phyloP scores from a whole-genome alignment of 2,797 vertebrate species.

The Falco biarmicus region DNA sequence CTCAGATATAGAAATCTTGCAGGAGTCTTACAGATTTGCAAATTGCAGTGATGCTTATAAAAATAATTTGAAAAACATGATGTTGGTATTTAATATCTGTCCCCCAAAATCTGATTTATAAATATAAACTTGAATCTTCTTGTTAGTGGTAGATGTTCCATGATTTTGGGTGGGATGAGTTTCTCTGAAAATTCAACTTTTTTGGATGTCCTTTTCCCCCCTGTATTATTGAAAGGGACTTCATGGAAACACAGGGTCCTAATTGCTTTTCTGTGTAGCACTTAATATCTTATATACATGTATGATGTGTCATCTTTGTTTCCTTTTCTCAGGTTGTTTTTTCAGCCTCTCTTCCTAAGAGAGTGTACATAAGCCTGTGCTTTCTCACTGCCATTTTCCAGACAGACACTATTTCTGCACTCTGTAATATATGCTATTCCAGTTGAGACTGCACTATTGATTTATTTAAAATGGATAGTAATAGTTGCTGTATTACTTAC shows the following conservation, averaged over 20 bases:
- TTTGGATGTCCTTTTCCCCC: background rate
- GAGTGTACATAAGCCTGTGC: background rate
- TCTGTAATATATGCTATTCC: background rate
- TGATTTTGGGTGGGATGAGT: background rate
- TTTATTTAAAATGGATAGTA: background rate
- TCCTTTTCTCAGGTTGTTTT: background rate
- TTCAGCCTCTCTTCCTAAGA: background rate
- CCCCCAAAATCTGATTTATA: background rate
- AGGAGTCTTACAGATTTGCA: background rate
- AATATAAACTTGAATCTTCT: background rate
- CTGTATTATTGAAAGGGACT: background rate
- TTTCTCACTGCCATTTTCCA: background rate
- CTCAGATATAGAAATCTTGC: background rate
- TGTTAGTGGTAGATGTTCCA: background rate
- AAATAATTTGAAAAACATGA: background rate
- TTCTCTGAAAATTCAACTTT: background rate
- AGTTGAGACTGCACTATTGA: background rate
- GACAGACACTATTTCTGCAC: background rate
- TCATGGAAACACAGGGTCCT: background rate
- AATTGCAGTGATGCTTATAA: background rate
- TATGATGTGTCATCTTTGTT: background rate
- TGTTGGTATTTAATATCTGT: background rate
- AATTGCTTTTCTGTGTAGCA: slow-evolving; percentile 14
- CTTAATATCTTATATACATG: background rate
- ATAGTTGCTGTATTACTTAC: slow-evolving; percentile 1